A percentile compares a stretch with the other conserved stretches of the same genome.
Conservation (phyloP, 2,113 vertebrate species). For the Urocolius indicus region DNA sequence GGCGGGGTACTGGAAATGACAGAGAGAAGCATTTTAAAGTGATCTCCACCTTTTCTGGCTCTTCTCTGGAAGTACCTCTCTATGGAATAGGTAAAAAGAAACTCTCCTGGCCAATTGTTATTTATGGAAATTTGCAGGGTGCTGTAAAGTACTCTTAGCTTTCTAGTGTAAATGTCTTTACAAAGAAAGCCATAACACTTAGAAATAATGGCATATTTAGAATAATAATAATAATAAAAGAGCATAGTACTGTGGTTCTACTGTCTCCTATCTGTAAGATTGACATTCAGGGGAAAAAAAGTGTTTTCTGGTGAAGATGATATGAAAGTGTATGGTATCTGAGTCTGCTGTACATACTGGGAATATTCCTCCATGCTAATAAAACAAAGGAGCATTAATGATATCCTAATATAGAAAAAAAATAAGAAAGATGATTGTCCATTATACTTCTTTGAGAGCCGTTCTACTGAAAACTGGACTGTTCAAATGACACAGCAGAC, state of each 20-base stretch:
- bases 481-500: not conserved
- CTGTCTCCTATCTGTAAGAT: not conserved
- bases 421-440: not conserved
- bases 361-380: not conserved
- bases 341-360: not conserved
- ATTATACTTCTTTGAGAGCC: not conserved
- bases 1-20: constrained; percentile 41
- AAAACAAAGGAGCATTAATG: not conserved
- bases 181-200: constrained; percentile 16
- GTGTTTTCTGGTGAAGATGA: not conserved
- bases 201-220: constrained; percentile 21
- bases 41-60: constrained; percentile 66
- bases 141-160: constrained; percentile 43
- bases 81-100: constrained; percentile 59
- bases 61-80: constrained; percentile 33
- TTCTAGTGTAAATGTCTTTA: constrained; percentile 46
- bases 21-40: constrained; percentile 62
- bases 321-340: not conserved
- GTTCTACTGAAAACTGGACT: not conserved
- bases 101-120: constrained; percentile 30
- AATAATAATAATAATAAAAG: not conserved
- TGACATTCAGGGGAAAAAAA: not conserved
- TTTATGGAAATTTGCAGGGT: constrained; percentile 61
- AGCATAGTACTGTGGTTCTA: not conserved
- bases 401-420: not conserved